phyloP scores from a whole-genome alignment of 2,888 invertebrate species.

The Drosophila birchii region DNA sequence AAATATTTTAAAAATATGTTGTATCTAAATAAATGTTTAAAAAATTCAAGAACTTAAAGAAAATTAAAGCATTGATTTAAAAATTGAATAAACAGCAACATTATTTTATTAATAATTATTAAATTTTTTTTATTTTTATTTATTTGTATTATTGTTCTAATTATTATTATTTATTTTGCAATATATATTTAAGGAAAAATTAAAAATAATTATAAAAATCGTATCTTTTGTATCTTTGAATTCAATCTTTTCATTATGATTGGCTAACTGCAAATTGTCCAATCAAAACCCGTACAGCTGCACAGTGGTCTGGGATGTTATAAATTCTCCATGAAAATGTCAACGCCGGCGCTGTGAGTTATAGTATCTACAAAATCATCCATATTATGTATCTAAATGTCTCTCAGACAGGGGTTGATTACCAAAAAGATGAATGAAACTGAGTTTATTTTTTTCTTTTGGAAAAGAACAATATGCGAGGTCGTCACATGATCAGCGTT shows the following conservation, averaged over 20 bases:
- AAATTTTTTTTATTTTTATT: no score
- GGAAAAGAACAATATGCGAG: constrained; percentile 38
- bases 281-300: neutral
- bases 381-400: constrained; percentile 4
- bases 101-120: no score
- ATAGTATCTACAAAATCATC: neutral
- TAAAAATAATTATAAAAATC: no score
- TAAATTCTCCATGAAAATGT: neutral
- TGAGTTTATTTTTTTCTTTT: neutral
- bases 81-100: no score
- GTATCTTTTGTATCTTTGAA: no score
- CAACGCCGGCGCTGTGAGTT: constrained; percentile 20
- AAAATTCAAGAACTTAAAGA: no score
- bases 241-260: neutral
- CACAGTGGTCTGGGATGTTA: constrained; percentile 12
- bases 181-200: no score
- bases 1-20: no score
- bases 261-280: constrained; percentile 32
- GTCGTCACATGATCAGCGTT: constrained; percentile 23
- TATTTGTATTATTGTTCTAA: no score
- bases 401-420: constrained; percentile 21
- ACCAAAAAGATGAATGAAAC: constrained; percentile 33
- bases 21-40: no score
- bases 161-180: no score
- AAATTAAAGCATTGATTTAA: no score